A percentile compares a stretch with the other conserved stretches of the same genome.
phyloP scores from a whole-genome alignment of 2,797 vertebrate species.

The Pseudotriccus pelzelni region DNA sequence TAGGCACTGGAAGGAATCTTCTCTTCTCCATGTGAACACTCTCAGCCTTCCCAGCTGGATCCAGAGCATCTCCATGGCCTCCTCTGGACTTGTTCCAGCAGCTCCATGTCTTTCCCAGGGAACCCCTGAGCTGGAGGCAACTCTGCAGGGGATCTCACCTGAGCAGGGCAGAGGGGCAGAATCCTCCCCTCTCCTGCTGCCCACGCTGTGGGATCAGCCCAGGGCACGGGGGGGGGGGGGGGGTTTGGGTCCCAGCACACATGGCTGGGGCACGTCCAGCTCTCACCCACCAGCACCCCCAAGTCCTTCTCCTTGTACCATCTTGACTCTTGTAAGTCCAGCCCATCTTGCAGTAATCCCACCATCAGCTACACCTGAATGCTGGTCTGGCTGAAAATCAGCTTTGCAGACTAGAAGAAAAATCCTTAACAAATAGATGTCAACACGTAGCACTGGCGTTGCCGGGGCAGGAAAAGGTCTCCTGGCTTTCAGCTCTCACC shows the following conservation, averaged over 20 bases:
- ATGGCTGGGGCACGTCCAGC: fast-evolving
- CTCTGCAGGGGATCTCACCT: neutral
- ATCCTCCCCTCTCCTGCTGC: neutral
- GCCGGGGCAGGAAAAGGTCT: neutral
- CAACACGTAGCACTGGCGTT: neutral
- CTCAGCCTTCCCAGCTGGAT: neutral
- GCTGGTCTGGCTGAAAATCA: neutral
- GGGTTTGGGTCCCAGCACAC: neutral
- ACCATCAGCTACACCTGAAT: neutral
- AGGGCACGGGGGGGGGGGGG: neutral
- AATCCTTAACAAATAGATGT: neutral
- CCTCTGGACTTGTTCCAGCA: neutral
- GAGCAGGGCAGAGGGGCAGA: neutral
- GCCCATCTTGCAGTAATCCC: neutral
- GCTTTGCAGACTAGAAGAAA: neutral
- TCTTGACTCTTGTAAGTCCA: neutral
- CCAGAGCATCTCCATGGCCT: neutral
- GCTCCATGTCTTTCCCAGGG: neutral
- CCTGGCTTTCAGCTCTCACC: neutral
- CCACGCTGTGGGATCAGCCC: neutral
- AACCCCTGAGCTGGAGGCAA: neutral
- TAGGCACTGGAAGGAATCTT: neutral
- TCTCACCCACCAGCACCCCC: neutral
- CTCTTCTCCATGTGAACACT: neutral
- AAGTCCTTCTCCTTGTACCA: neutral